Conservation (phyloP, 2,888 invertebrate species). For the Ferrisia virgata region DNA sequence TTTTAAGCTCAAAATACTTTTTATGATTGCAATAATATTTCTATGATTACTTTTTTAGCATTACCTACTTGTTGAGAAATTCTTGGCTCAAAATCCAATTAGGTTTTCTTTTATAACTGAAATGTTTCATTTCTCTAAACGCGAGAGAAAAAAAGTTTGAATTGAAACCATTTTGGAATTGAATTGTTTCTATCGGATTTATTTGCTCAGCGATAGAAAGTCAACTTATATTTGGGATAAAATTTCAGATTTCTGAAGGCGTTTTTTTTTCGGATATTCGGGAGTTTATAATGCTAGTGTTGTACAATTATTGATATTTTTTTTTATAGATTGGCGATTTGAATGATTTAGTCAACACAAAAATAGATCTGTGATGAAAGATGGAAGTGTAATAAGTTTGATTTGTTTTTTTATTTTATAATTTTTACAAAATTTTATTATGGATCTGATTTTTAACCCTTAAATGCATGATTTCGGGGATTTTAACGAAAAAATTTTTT, state of each 20-base stretch:
- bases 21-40: too few species aligned
- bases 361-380: constrained; percentile 3
- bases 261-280: background rate
- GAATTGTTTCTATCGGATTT: background rate
- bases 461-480: too few species aligned
- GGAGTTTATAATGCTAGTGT: background rate
- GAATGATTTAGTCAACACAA: constrained; percentile 19
- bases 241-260: background rate
- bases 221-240: background rate
- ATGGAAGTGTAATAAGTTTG: background rate
- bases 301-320: background rate
- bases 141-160: background rate
- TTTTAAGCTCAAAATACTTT: too few species aligned
- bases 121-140: background rate
- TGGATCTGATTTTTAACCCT: background rate
- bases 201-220: background rate
- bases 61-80: too few species aligned
- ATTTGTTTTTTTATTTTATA: background rate
- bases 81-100: background rate
- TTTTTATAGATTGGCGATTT: background rate
- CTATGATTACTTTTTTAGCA: too few species aligned
- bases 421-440: background rate
- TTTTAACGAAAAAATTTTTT: too few species aligned
- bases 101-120: background rate
- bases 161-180: background rate